Percentiles rank a stretch among this genome's conserved stretches.
These are phyloP conservation scores for Xestia rhomboidea DNA, from an alignment of 2,888 invertebrate species.

Conservation along the genomic window DNA sequence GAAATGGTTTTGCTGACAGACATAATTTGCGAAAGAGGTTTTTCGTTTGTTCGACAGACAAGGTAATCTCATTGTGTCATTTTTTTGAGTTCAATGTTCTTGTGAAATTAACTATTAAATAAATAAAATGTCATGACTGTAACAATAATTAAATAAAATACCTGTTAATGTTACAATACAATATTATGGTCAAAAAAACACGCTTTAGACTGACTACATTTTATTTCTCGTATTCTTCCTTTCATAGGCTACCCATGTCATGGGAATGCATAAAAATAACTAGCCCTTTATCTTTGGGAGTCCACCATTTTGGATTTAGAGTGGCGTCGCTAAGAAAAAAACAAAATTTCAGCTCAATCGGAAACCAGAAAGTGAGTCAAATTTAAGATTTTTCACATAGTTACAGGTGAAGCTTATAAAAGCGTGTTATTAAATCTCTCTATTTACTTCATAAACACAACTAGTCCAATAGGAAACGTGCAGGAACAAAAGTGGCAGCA, in stretches of 20 bases:
- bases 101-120: neutral
- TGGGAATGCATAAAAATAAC: neutral
- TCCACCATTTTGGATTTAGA: neutral
- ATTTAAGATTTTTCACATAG: too few species aligned
- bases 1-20: slow-evolving; percentile 16
- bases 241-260: neutral
- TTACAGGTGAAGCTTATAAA: too few species aligned
- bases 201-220: neutral
- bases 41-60: neutral
- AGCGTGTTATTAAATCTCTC: neutral
- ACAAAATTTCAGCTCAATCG: neutral
- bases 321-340: neutral
- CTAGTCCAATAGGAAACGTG: slow-evolving; percentile 7
- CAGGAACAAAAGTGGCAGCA: too few species aligned
- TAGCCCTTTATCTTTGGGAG: neutral
- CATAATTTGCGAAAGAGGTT: neutral
- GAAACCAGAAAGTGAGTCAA: neutral
- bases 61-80: neutral
- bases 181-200: neutral
- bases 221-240: neutral
- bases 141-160: neutral
- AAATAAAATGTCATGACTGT: neutral
- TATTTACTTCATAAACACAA: slow-evolving; percentile 10
- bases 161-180: neutral
- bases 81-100: neutral